Base-by-base conservation (phyloP, 2,888 invertebrate species). In the Limenitis camilla region DNA sequence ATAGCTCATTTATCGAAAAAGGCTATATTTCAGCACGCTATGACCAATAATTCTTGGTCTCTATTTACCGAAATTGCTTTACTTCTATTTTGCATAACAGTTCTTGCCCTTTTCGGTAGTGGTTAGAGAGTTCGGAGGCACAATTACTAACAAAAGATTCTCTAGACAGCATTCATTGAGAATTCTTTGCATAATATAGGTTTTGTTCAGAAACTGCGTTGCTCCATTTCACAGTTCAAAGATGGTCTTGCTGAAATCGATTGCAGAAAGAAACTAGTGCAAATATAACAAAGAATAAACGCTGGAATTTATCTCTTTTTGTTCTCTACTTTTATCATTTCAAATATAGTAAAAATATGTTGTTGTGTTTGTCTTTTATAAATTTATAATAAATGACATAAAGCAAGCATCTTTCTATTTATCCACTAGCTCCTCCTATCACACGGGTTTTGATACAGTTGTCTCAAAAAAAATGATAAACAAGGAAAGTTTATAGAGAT, bases 221-320 rank as follows among this genome's bases (percentile, higher is more conserved):
- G 64, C 68, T 53, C 61, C 56, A 61, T 77, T 75, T 75, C 70
- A 62, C 68, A 75, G 78, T 65, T 62, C 61, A 66, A 74, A 73
- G 67, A 75, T 77, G 70, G 68, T 76, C 68, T 80, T 76, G 71
- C 76, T 71, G 61, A 77, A 78, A 76, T 67, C 68, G 72, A 76
- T 76, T 74, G 77, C 74, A 67, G 75, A 69, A 80, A 75, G 68
- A 66, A 61, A 52, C 66, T 63, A 69, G 72, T 69, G 71, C 76
- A 75, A 68, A 53, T 55, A 44, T 45, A 42, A 44, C 30, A 59
- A 46, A 60, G 58, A 55, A 39, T 30, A 51, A 46, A 49, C 47
- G 40, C 40, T 49, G 45, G 39, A 10, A 38, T 6, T 40, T 49
- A 57, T 10, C 19, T 40, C 4, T 39, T 19, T 29, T 36, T 33